Evolutionary conservation across 2,797 vertebrate genomes (phyloP), one percentile per base, ranked within the genome.

Genomic region (Loriculus beryllinus): DNA sequence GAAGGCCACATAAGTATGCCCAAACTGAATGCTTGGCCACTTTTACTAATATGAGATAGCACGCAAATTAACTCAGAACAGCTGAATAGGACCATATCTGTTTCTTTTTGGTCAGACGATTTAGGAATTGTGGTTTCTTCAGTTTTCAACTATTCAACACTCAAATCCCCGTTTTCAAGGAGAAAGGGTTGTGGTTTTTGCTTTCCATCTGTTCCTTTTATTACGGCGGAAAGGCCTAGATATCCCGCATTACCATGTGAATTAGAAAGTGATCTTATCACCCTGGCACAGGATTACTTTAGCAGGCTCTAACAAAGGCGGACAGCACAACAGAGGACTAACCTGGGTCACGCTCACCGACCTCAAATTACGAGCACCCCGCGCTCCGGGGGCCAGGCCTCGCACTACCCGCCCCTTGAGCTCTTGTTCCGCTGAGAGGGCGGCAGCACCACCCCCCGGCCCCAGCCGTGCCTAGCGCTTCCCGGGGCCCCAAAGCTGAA

Each of bases 251-350:
- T 7, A 7, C 4, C 72, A 1, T 1, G 35, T 2, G 18, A 13
- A 23, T 3, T 0, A 2, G 43, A 7, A 31, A 54, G 5, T 0
- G 43, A 1, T 14, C 16, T 20, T 15, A 6, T 0, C 2, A 1
- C 65, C 12, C 37, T 3, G 35, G 17, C 75, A 1, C 10, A 1
- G 49, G 35, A 3, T 40, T 13, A 0, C 54, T 35, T 1, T 0
- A 4, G 14, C 74, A 5, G 47, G 3, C 5, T 4, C 0, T 4
- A 5, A 6, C 1, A 7, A 6, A 12, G 40, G 5, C 1, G 48
- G 54, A 0, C 2, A 4, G 48, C n/a, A 2, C 49, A 1, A 3
- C 1, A 10, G 28, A 3, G 0, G 69, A 7, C 25, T 10, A 7
- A 22, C 35, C 18, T 1, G 45, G 54, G 54, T 35, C 0, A 2